Evolutionary conservation across 2,113 vertebrate species (phyloP).

Genomic region (Pterocles orientalis): DNA sequence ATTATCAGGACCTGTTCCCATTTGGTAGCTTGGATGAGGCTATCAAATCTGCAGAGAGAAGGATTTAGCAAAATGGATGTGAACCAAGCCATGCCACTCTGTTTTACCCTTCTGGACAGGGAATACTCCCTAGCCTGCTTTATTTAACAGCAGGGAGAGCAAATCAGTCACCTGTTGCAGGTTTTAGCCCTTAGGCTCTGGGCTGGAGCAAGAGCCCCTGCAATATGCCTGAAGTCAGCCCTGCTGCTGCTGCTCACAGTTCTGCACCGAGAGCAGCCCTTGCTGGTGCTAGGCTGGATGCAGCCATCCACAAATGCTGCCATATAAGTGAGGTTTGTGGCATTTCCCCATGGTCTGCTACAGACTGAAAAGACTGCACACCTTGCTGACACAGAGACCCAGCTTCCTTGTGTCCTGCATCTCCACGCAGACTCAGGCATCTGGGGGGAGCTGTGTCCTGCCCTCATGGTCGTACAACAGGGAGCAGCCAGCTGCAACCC

Average conservation of each 20-base stretch:
- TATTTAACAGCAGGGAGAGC: not conserved
- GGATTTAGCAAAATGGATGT: not conserved
- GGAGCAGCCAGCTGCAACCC: not conserved
- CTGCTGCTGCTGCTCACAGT: not conserved
- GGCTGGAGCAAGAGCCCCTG: not conserved
- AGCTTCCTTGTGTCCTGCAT: not conserved
- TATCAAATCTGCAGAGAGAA: not conserved
- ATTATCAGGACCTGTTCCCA: not conserved
- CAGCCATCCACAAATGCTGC: not conserved
- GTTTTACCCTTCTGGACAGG: not conserved
- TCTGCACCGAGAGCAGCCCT: not conserved
- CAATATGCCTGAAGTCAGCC: not conserved
- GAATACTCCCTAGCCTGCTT: not conserved
- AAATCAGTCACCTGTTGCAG: not conserved
- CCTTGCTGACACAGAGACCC: not conserved
- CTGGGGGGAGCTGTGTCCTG: not conserved
- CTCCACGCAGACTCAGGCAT: fast-evolving
- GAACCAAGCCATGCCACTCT: not conserved
- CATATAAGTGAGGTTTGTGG: not conserved
- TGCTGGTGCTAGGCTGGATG: not conserved
- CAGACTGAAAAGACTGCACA: not conserved
- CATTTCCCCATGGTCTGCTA: not conserved
- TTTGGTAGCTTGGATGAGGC: not conserved
- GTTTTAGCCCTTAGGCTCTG: not conserved
- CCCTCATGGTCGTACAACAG: fast-evolving